Base-by-base conservation (phyloP, 2,797 vertebrate species). In the Silurus lanzhouensis region DNA sequence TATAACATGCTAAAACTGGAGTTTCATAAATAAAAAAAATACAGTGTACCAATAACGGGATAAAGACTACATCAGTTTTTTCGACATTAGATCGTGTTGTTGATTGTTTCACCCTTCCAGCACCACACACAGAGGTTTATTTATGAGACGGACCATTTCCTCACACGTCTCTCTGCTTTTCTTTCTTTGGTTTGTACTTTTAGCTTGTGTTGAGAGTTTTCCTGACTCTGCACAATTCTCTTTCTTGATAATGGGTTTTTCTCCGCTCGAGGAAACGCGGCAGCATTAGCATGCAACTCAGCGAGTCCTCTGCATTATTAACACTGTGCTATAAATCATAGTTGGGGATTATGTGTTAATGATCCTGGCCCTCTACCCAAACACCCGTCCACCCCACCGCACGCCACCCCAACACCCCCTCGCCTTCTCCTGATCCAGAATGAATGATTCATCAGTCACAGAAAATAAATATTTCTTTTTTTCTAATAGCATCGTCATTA, bases 271-370 rank as follows among this genome's bases (percentile, higher is more conserved):
- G 63, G 83, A 84, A 31, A 44, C 64, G n/a, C 10, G 1, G 63
- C 55, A 44, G 55, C 75, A 68, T 78, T 78, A 84, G 76, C 63
- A 79, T 70, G 48, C 64, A 5, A 78, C 63, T 38, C 83, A 60
- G 63, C 83, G 63, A 67, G 38, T 55, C n/a, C 70, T 48, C 70
- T 64, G 82, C 60, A 75, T 83, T 75, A 74, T 83, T 83, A 74
- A 83, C 82, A 20, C 70, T 19, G 60, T 1, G 64, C 83, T 67
- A 68, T 87, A 82, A 60, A 83, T 90, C 88, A 78, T 79, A 87
- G 90, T 90, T 85, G 66, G 87, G 86, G 77, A 89, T 88, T 89
- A 86, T 82, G 72, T 75, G 84, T 91, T 91, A 82, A 89, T 88
- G 84, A 66, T 84, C 57, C 61, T 82, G 57, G 83, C 85, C 61